phyloP scores from a whole-genome alignment of 30 jellyfish, hydroid and myxozoan species.

The Pelagia noctiluca region DNA sequence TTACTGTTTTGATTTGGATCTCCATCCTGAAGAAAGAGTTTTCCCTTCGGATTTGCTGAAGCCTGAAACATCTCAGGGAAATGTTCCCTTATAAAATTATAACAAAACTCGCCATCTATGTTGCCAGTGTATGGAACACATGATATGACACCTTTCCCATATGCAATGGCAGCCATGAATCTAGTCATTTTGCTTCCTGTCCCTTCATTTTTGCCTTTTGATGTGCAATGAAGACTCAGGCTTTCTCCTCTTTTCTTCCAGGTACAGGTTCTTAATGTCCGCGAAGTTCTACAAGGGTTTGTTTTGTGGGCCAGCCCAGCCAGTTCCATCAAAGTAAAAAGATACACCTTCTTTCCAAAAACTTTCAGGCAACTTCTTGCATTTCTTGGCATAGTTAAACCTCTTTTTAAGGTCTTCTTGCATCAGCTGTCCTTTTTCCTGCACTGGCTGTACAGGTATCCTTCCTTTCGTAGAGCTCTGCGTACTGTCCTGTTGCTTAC shows the following conservation, averaged over 20 bases:
- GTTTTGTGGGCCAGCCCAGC: slow-evolving; percentile 52
- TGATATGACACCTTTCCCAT: slow-evolving; percentile 47
- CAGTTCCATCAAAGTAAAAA: slow-evolving; percentile 49
- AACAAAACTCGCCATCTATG: slow-evolving; percentile 20
- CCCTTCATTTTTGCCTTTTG: slow-evolving; percentile 42
- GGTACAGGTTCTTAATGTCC: slow-evolving; percentile 40
- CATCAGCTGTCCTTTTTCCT: slow-evolving; percentile 35
- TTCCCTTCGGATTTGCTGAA: slow-evolving; percentile 35
- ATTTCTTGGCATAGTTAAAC: slow-evolving; percentile 13
- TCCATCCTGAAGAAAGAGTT: slow-evolving; percentile 43
- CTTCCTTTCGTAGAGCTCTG: slow-evolving; percentile 32
- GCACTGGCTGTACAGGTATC: slow-evolving; percentile 25
- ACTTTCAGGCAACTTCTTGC: slow-evolving; percentile 36
- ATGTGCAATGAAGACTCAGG: slow-evolving; percentile 43
- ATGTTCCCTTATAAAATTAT: slow-evolving; percentile 50
- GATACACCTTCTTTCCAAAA: slow-evolving; percentile 49
- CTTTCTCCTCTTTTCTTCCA: slow-evolving; percentile 39
- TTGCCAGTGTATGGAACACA: slow-evolving; percentile 8
- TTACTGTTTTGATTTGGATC: slow-evolving; percentile 31
- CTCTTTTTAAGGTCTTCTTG: slow-evolving; percentile 40
- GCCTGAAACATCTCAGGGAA: slow-evolving; percentile 20
- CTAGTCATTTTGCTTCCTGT: slow-evolving; percentile 45
- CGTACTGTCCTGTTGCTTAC: slow-evolving; percentile 33
- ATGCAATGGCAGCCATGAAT: slow-evolving; percentile 46
- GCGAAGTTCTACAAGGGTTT: slow-evolving; percentile 17